These are phyloP conservation scores for Anhinga anhinga DNA, from an alignment of 2,113 vertebrate genomes.

Conservation along the genomic window DNA sequence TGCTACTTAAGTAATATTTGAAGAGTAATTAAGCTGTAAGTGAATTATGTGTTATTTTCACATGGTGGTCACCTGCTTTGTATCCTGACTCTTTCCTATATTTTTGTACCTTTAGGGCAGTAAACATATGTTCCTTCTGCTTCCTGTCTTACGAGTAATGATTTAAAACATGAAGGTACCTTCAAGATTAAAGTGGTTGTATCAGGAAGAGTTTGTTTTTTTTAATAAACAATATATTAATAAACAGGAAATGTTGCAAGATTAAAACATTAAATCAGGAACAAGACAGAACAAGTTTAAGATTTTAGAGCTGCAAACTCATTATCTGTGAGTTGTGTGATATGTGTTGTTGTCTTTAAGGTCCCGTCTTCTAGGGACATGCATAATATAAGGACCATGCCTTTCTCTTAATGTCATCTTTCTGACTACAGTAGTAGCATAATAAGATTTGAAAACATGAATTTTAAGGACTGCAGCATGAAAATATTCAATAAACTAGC, in stretches of 20 bases:
- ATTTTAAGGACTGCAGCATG: not conserved
- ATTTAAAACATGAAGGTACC: not conserved
- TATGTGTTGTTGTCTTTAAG: not conserved
- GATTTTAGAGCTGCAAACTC: not conserved
- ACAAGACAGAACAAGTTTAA: not conserved
- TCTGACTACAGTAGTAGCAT: not conserved
- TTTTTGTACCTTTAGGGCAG: not conserved
- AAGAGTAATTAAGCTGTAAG: not conserved
- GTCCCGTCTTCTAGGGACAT: not conserved
- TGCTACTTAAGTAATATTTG: not conserved
- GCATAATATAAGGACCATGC: not conserved
- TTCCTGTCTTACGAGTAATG: not conserved
- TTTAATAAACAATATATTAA: not conserved
- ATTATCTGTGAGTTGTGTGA: not conserved
- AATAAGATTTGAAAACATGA: not conserved
- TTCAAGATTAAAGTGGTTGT: not conserved
- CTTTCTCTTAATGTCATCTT: not conserved
- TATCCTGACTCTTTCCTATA: not conserved
- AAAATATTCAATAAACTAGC: not conserved
- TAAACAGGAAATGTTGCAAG: not conserved
- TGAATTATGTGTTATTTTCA: not conserved
- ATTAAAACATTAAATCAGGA: not conserved
- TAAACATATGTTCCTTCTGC: not conserved
- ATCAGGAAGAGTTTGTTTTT: not conserved
- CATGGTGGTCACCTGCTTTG: not conserved